A percentile compares a stretch with the other conserved stretches of the same genome.
These are phyloP conservation scores for Agrotis clavis DNA, from an alignment of 2,888 invertebrate species.

Conservation along the genomic window DNA sequence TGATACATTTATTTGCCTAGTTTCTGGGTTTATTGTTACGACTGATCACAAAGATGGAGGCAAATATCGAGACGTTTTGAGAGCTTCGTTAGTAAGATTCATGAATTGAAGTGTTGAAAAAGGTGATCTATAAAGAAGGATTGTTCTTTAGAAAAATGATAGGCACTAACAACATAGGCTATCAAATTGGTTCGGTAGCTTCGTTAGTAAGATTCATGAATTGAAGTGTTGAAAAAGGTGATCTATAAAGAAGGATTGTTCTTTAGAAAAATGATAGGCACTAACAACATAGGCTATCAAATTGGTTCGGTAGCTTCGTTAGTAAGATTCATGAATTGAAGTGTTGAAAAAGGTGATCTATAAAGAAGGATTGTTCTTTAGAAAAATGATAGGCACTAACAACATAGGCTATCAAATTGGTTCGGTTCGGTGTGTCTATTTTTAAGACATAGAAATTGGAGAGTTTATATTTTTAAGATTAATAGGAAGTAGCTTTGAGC, in stretches of 20 bases:
- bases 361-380: rapidly evolving
- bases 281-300: too few relatives aligned
- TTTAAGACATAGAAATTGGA: too few relatives aligned
- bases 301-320: background rate
- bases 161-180: too few relatives aligned
- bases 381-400: background rate
- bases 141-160: background rate
- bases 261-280: background rate
- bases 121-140: background rate
- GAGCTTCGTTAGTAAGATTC: background rate
- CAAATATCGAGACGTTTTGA: conserved; percentile 2
- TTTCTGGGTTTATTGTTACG: conserved; percentile 51
- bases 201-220: background rate
- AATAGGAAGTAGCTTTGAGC: too few relatives aligned
- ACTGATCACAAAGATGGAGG: conserved; percentile 17
- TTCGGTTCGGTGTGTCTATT: too few relatives aligned
- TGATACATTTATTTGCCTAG: conserved; percentile 41
- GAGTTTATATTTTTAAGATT: too few relatives aligned
- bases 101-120: background rate
- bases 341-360: background rate
- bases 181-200: background rate
- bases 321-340: background rate
- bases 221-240: background rate
- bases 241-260: background rate
- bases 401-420: too few relatives aligned